Conservation (phyloP, 2,797 vertebrate genomes). For the Oreonectes daqikongensis region DNA sequence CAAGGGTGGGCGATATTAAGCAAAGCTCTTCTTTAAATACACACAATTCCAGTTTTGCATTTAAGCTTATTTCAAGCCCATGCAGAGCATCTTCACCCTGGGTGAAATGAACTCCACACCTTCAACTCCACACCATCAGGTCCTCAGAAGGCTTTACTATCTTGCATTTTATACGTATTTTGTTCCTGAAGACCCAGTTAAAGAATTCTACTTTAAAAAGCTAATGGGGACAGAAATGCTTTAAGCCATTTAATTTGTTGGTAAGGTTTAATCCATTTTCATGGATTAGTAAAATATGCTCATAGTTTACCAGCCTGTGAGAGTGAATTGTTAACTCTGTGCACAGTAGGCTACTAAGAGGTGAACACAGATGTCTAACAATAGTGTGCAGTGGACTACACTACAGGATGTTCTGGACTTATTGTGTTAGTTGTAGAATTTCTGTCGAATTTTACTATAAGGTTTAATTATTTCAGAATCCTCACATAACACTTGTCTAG, state of each 20-base stretch:
- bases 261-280: not conserved
- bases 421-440: too few species aligned
- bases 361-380: not conserved
- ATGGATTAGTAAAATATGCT: not conserved
- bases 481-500: too few species aligned
- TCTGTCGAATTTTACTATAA: too few species aligned
- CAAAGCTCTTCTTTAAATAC: constrained; percentile 5
- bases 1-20: not conserved
- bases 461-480: too few species aligned
- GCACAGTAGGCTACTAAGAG: not conserved
- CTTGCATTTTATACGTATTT: not conserved
- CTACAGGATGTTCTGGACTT: too few species aligned
- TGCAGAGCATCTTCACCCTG: not conserved
- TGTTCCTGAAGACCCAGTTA: too few species aligned
- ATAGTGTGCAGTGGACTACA: too few species aligned
- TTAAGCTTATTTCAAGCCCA: not conserved
- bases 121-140: not conserved
- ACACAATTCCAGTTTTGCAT: not conserved
- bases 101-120: not conserved
- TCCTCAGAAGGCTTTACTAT: not conserved
- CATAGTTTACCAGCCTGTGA: not conserved
- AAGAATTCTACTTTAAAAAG: too few species aligned
- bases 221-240: too few species aligned
- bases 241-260: not conserved
- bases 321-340: not conserved